phyloP scores from a whole-genome alignment of 1,140 invertebrate species.

The Drosophila rufa region DNA sequence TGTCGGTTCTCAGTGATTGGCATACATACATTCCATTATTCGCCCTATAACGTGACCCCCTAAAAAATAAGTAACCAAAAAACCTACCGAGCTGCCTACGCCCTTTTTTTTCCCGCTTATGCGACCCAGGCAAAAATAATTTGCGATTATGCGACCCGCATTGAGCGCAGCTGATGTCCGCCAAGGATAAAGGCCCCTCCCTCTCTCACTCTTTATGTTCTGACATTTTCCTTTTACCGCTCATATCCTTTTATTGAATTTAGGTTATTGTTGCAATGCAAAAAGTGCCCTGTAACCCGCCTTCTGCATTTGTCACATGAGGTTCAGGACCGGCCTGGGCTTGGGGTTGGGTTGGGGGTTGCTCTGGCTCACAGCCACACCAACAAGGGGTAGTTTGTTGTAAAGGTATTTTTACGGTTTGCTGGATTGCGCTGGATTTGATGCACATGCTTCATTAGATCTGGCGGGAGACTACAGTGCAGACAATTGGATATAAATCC shows the following conservation, averaged over 20 bases:
- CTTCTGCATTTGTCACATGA: conserved; percentile 65
- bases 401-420: conserved; percentile 70
- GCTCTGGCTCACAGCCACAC: not conserved
- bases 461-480: conserved; percentile 19
- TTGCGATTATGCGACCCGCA: conserved; percentile 75
- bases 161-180: conserved; percentile 64
- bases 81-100: conserved; percentile 36
- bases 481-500: conserved; percentile 27
- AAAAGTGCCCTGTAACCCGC: conserved; percentile 24
- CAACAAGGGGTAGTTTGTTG: conserved; percentile 51
- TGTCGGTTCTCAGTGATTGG: conserved; percentile 68
- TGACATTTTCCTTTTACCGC: conserved; percentile 50
- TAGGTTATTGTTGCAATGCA: conserved; percentile 73
- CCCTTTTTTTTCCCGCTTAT: conserved; percentile 29
- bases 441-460: conserved; percentile 69
- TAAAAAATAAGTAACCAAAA: conserved; percentile 31
- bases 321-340: not conserved
- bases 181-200: conserved; percentile 46
- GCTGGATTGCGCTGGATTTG: conserved; percentile 61
- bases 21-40: conserved; percentile 77
- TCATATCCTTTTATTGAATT: conserved; percentile 74
- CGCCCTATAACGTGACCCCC: conserved; percentile 58
- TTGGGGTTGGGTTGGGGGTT: conserved; percentile 19
- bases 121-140: conserved; percentile 58
- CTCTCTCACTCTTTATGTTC: conserved; percentile 15